Evolutionary conservation across 2,113 vertebrate species (phyloP), one percentile per base, ranked within the genome.

Genomic region (Alaudala cheleensis): DNA sequence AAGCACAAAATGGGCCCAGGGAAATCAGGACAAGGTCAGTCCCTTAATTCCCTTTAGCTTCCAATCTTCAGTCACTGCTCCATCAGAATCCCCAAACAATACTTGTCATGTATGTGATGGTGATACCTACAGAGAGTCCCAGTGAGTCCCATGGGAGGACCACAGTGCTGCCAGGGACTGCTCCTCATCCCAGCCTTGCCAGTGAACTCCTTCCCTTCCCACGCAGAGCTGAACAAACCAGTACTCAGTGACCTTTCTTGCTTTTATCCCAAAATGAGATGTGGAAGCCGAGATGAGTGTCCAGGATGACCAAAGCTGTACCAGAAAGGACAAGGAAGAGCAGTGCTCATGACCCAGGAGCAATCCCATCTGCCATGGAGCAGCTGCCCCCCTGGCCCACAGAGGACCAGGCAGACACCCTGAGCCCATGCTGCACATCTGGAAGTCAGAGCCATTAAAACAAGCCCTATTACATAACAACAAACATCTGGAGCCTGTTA

Each of bases 401-500:
- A 4, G 61, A 84, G 91, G 70, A 88, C 91, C 62, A 14, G 4
- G 74, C 90, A 76, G 90, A 90, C 11, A 1, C 90, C 90, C 66
- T 5, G 39, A 86, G 89, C 84, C 95, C 92, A 95, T 77, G 11
- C 86, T 73, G 79, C 92, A 97, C 97, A 97, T 97, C 97, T 97
- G 97, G 95, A 97, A 97, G 69, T 88, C 4, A 2, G 76, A 80
- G 95, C 81, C 93, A 86, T 90, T 95, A 64, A 86, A 97, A 88
- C 92, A 95, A 96, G 64, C 83, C 66, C n/a, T 86, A 95, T 97
- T 97, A 97, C 95, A 97, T 97, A 97, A 97, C 95, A 91, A 81
- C 67, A 40, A 71, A 92, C 96, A 97, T 97, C 97, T 97, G 96
- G 96, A 97, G 86, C 84, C 93, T 90, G 91, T 97, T 97, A 97